phyloP scores from a whole-genome alignment of 2,888 invertebrate genomes.

The Andrena dorsata region DNA sequence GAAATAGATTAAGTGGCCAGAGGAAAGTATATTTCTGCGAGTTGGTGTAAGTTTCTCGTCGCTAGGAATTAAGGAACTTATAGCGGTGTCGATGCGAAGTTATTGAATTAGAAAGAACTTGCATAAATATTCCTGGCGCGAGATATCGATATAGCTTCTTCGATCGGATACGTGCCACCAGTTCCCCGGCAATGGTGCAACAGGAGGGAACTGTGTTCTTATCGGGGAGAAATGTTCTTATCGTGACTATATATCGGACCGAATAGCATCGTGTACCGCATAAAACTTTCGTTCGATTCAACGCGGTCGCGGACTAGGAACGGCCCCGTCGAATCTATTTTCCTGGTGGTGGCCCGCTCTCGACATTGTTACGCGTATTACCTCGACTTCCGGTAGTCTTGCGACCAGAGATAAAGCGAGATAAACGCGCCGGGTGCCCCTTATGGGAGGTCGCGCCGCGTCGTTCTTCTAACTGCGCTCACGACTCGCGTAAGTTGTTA shows the following conservation, averaged over 20 bases:
- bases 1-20: constrained; percentile 9
- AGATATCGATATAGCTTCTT: constrained; percentile 42
- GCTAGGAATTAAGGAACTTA: constrained; percentile 17
- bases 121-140: constrained; percentile 47
- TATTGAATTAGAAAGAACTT: constrained; percentile 38
- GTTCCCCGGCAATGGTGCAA: constrained; percentile 34
- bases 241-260: constrained; percentile 65
- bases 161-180: constrained; percentile 37
- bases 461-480: neutral
- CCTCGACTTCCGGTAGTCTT: constrained; percentile 37
- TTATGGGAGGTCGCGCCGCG: neutral
- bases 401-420: constrained; percentile 21
- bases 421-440: constrained; percentile 28
- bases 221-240: constrained; percentile 68
- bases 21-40: neutral
- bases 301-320: constrained; percentile 48
- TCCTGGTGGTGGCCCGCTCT: constrained; percentile 42
- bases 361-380: constrained; percentile 64
- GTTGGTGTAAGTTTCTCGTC: neutral
- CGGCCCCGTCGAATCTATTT: constrained; percentile 61
- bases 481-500: neutral
- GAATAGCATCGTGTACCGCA: constrained; percentile 64
- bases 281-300: constrained; percentile 67
- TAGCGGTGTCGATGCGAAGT: constrained; percentile 1
- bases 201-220: constrained; percentile 52